A percentile compares a stretch with the other conserved stretches of the same genome.
phyloP scores from a whole-genome alignment of 1,140 invertebrate genomes.

The Trichoplusia ni region DNA sequence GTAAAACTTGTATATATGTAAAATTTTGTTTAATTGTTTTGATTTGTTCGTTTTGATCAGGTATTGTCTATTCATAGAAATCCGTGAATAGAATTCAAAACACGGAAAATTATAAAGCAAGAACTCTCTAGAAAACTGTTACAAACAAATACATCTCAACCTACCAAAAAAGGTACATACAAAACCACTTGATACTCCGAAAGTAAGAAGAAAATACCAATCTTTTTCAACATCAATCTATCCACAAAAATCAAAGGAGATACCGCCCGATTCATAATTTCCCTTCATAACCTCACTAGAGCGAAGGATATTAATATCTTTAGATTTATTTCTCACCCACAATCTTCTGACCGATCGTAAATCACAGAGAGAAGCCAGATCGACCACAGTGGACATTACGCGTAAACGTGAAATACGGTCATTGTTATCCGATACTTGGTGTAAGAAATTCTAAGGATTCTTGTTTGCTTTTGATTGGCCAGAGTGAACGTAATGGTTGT shows the following conservation, averaged over 20 bases:
- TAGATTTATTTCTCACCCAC: slow-evolving; percentile 45
- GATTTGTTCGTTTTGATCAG: too few species aligned
- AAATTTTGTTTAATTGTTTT: too few species aligned
- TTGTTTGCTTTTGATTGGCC: slow-evolving; percentile 18
- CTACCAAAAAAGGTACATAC: too few species aligned
- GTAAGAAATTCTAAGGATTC: slow-evolving; percentile 17
- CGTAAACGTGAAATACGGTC: slow-evolving; percentile 43
- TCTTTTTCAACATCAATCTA: neutral
- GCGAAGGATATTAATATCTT: slow-evolving; percentile 43
- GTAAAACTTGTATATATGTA: too few species aligned
- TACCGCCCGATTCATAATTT: slow-evolving; percentile 8
- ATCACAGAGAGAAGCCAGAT: slow-evolving; percentile 28
- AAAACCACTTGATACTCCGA: too few species aligned
- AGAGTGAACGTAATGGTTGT: slow-evolving; percentile 9
- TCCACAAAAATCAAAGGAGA: neutral
- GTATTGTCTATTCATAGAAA: too few species aligned
- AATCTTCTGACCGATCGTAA: slow-evolving; percentile 40
- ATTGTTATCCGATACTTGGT: slow-evolving; percentile 39
- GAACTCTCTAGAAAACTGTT: too few species aligned
- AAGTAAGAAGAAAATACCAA: too few species aligned
- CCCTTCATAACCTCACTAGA: slow-evolving; percentile 4
- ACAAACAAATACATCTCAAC: too few species aligned
- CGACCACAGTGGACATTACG: slow-evolving; percentile 31
- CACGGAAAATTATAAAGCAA: too few species aligned
- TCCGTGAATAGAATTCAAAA: too few species aligned